Base-by-base conservation (phyloP, 2,888 invertebrate genomes). In the Xestia rhomboidea region DNA sequence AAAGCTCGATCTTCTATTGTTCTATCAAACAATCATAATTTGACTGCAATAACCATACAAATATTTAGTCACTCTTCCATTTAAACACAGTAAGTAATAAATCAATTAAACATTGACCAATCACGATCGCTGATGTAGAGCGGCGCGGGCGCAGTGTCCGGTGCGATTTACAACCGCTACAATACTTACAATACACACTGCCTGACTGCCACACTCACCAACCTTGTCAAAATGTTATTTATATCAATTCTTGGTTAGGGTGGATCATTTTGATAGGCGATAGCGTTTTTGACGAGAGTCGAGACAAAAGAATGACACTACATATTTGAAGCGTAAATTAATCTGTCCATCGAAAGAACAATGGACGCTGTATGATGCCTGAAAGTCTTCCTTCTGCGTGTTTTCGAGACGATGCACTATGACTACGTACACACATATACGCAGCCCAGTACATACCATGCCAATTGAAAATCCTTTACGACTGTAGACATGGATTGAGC, bases 221-320 rank as follows among this genome's bases (percentile, higher is more conserved):
- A 69, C 76, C 77, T 83, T 88, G 87, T 89, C 87, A 89, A 87
- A 88, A 83, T 82, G 87, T 87, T 89, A 88, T 89, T 88, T 87
- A 87, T 88, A 88, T 88, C 79, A 88, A 88, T 88, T 85, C 66
- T 66, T 70, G 11, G 30, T 74, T 21, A 41, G 27, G 18, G 0
- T 5, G 6, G 10, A 51, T 15, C 3, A 13, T 41, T 15, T 46
- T 66, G 57, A 79, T 44, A 60, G 24, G 69, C n/a, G 30, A 11
- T 11, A 64, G 87, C 81, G 86, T 41, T 24, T n/a, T 66, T 34
- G 34, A 34, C 4, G 1, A 34, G 34, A 34, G 34, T 2, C 4
- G 34, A 34, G 34, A 34, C 34, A 34, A n/a, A n/a, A n/a, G n/a
- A n/a, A n/a, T n/a, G n/a, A n/a, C n/a, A n/a, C n/a, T n/a, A n/a